Percentiles rank a stretch among this genome's conserved stretches.
phyloP scores from a whole-genome alignment of 2,797 vertebrate species.

The Telmatherina bonti region DNA sequence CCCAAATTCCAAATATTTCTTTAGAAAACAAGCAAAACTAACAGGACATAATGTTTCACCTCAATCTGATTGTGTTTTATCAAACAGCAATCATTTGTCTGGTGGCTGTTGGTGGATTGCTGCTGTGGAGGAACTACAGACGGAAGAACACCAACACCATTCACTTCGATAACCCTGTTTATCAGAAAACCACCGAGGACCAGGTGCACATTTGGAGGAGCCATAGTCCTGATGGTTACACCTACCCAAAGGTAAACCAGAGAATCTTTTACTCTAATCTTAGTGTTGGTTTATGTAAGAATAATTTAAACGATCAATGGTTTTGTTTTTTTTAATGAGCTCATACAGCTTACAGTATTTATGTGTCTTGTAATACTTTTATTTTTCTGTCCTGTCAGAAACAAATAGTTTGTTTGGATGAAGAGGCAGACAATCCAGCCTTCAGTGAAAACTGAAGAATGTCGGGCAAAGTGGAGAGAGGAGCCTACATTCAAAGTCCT shows the following conservation, averaged over 20 bases:
- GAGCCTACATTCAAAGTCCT: slow-evolving; percentile 41
- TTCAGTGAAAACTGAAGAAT: slow-evolving; percentile 67
- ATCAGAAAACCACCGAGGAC: slow-evolving; percentile 93
- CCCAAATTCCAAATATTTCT: background rate
- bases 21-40: background rate
- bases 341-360: background rate
- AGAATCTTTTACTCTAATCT: background rate
- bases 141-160: slow-evolving; percentile 90
- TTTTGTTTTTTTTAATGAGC: background rate
- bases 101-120: slow-evolving; percentile 72
- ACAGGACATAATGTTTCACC: background rate
- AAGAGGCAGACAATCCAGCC: slow-evolving; percentile 82
- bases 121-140: slow-evolving; percentile 90
- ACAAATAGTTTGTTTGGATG: slow-evolving; percentile 88
- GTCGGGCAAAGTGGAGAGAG: slow-evolving; percentile 1
- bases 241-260: slow-evolving; percentile 86
- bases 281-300: background rate
- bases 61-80: slow-evolving; percentile 7
- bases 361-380: slow-evolving; percentile 26
- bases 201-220: slow-evolving; percentile 89
- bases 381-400: slow-evolving; percentile 76
- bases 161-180: slow-evolving; percentile 93
- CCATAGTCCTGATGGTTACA: slow-evolving; percentile 87
- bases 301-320: background rate
- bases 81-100: slow-evolving; percentile 80